These are phyloP conservation scores for Gonioctena quinquepunctata DNA, from an alignment of 1,140 invertebrate species.

Conservation along the genomic window DNA sequence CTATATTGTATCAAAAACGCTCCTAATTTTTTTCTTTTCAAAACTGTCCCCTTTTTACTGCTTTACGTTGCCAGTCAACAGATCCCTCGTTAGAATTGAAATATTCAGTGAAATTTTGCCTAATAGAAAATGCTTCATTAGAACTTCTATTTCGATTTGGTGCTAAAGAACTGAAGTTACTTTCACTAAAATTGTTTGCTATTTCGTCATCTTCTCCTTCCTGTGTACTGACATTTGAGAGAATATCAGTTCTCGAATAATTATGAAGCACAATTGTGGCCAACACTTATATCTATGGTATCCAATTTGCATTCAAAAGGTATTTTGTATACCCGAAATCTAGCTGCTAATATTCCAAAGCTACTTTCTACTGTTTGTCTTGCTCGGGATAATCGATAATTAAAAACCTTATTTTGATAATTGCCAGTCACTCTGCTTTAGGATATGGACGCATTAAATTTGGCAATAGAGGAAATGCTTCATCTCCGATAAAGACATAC, in stretches of 20 bases:
- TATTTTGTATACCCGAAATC: constrained; percentile 42
- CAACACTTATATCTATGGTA: constrained; percentile 7
- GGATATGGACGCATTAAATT: constrained; percentile 57
- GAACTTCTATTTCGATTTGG: background rate
- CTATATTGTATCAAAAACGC: too few relatives aligned
- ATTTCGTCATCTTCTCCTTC: background rate
- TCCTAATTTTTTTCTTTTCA: background rate
- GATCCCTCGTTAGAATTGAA: constrained; percentile 33
- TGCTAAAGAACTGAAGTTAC: background rate
- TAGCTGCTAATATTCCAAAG: constrained; percentile 10
- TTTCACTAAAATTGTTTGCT: background rate
- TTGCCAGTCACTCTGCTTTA: constrained; percentile 33
- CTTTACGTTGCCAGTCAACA: constrained; percentile 3
- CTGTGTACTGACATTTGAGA: background rate
- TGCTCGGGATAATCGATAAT: constrained; percentile 13
- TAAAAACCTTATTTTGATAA: constrained; percentile 8
- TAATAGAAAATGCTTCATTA: constrained; percentile 3
- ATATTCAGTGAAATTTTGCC: constrained; percentile 36
- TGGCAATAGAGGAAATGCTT: constrained; percentile 54
- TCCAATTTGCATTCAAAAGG: constrained; percentile 47
- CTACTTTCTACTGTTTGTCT: constrained; percentile 13
- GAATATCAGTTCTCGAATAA: constrained; percentile 14
- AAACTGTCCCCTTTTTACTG: background rate
- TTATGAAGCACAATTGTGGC: constrained; percentile 16
- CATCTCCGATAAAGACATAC: constrained; percentile 57